A percentile compares a stretch with the other conserved stretches of the same genome.
Evolutionary conservation across 2,888 invertebrate species (phyloP).

Genomic region (Panzeria rudis): DNA sequence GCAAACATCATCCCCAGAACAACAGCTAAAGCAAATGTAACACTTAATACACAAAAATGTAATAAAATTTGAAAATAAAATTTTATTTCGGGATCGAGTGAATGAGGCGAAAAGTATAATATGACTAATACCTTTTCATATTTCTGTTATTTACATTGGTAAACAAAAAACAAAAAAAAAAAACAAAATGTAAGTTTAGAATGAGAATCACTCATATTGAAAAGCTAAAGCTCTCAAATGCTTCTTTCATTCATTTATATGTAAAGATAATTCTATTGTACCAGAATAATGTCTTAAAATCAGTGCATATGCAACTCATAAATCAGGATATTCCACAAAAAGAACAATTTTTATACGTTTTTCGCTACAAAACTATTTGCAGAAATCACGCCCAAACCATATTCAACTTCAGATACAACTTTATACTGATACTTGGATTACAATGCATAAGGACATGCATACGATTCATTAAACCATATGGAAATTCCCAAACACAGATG

Average conservation of each 20-base stretch:
- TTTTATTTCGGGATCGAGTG: too few species aligned
- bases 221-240: too few species aligned
- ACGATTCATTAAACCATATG: slow-evolving; percentile 69
- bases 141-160: too few species aligned
- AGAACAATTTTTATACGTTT: slow-evolving; percentile 28
- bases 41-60: too few species aligned
- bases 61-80: too few species aligned
- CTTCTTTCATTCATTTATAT: slow-evolving; percentile 47
- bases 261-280: slow-evolving; percentile 30
- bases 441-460: slow-evolving; percentile 38
- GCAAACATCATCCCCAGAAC: too few species aligned
- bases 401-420: slow-evolving; percentile 48
- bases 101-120: too few species aligned
- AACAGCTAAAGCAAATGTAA: too few species aligned
- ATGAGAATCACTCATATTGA: too few species aligned
- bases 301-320: slow-evolving; percentile 39
- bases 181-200: too few species aligned
- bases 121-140: too few species aligned
- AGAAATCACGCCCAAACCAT: slow-evolving; percentile 69
- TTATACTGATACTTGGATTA: slow-evolving; percentile 37
- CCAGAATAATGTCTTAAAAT: slow-evolving; percentile 25
- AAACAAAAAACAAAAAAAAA: too few species aligned
- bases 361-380: slow-evolving; percentile 50
- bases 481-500: slow-evolving; percentile 70
- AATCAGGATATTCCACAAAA: slow-evolving; percentile 64